Percentiles rank a stretch among this genome's conserved stretches.
phyloP scores from a whole-genome alignment of 2,113 vertebrate genomes.

The Colinus virginianus region DNA sequence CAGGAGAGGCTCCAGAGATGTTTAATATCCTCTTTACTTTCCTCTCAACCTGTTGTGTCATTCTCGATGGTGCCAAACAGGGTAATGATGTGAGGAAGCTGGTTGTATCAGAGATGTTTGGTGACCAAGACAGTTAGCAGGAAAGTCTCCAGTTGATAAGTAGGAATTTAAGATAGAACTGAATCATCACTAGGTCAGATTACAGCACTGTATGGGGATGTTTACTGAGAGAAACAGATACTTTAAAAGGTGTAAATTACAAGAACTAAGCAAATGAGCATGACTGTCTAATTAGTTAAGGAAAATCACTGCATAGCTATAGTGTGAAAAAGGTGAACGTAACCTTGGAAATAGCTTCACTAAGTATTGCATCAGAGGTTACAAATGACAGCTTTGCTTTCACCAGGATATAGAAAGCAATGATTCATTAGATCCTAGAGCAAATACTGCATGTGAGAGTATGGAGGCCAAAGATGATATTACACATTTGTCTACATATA shows the following conservation, averaged over 20 bases:
- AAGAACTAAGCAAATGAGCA: not conserved
- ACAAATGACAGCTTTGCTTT: not conserved
- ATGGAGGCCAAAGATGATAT: not conserved
- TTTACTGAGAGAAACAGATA: not conserved
- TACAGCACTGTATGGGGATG: not conserved
- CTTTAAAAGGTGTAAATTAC: not conserved
- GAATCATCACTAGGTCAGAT: not conserved
- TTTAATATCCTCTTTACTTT: not conserved
- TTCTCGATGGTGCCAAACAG: not conserved
- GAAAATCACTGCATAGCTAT: not conserved
- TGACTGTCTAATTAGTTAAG: not conserved
- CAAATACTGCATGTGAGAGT: not conserved
- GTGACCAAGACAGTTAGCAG: not conserved
- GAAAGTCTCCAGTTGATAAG: not conserved
- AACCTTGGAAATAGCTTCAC: not conserved
- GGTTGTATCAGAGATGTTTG: not conserved
- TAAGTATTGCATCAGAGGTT: not conserved
- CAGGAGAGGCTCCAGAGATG: not conserved
- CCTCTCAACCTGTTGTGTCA: not conserved
- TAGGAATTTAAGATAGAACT: not conserved
- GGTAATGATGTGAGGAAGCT: not conserved
- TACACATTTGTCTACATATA: not conserved
- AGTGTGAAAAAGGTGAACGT: not conserved
- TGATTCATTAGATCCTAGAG: not conserved
- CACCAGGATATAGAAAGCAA: not conserved